Evolutionary conservation across 1,140 invertebrate genomes (phyloP), one percentile per base, ranked within the genome.

Genomic region (Euura lappo): DNA sequence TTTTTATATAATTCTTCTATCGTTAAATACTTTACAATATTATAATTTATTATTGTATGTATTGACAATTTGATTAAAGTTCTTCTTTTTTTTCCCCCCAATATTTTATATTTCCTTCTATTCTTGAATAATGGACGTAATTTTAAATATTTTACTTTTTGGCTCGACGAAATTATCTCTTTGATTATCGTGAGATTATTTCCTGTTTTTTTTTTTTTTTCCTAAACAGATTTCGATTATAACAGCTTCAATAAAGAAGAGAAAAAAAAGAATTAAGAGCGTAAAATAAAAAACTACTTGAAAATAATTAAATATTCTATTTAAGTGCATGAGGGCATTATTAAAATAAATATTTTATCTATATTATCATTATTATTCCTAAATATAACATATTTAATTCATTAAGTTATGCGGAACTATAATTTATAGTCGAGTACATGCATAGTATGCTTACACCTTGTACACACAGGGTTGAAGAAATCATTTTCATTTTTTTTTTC

Each of bases 281-380:
- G 28, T 28, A 28, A 28, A 28, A 28, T 1, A 28, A 28, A 28
- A 28, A 28, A 28, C 28, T 28, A 28, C 28, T 28, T 28, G 0
- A 28, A 28, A 1, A 28, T 28, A 28, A 28, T 28, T 28, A 28
- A 28, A 82, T 79, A 77, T 68, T 78, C 80, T 78, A 76, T 72
- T 77, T 72, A 77, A 79, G 77, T 70, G 76, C 75, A 72, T 77
- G 78, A 0, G 28, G 83, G 76, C 79, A 81, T 86, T 70, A 85
- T 82, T 81, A 86, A 85, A 85, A 86, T 84, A 86, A 86, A 85
- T 85, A 85, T 84, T 79, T n/a, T 80, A n/a, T 79, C 75, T 83
- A 79, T 81, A 77, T 78, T 84, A 84, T 84, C 71, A 77, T 83
- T 77, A 76, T 76, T 76, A 60, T 60, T 60, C 51, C 4, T 60